phyloP scores from a whole-genome alignment of 2,797 vertebrate genomes.

The Argya squamiceps region DNA sequence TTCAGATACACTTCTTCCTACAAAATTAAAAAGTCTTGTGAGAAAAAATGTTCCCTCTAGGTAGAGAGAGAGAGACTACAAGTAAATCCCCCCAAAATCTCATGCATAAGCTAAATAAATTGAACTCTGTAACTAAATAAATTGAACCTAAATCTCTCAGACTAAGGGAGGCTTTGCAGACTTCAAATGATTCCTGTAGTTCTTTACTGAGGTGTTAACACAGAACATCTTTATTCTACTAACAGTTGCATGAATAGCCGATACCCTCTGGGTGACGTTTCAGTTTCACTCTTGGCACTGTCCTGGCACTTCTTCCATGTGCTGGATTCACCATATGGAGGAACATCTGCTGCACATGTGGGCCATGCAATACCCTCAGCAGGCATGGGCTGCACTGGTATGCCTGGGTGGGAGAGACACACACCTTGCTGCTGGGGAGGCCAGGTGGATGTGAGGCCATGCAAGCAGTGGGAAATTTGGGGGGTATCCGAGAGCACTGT shows the following conservation, averaged over 20 bases:
- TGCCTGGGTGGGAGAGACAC: background rate
- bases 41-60: background rate
- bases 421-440: background rate
- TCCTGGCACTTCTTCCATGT: background rate
- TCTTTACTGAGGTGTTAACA: conserved; percentile 41
- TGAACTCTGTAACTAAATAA: conserved; percentile 4
- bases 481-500: background rate
- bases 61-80: background rate
- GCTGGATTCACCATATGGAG: background rate
- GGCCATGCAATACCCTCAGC: background rate
- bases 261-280: background rate
- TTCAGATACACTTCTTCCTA: background rate
- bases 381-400: background rate
- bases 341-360: background rate
- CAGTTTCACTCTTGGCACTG: rapidly evolving
- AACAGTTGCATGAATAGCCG: background rate
- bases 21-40: conserved; percentile 2
- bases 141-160: conserved; percentile 30
- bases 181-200: conserved; percentile 8
- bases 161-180: conserved; percentile 30
- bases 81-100: conserved; percentile 23
- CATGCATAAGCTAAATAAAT: conserved; percentile 45
- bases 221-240: conserved; percentile 9
- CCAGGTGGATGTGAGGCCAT: background rate
- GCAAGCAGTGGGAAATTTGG: background rate